phyloP scores from a whole-genome alignment of 2,888 invertebrate genomes.

The Himalopsyche japonica region DNA sequence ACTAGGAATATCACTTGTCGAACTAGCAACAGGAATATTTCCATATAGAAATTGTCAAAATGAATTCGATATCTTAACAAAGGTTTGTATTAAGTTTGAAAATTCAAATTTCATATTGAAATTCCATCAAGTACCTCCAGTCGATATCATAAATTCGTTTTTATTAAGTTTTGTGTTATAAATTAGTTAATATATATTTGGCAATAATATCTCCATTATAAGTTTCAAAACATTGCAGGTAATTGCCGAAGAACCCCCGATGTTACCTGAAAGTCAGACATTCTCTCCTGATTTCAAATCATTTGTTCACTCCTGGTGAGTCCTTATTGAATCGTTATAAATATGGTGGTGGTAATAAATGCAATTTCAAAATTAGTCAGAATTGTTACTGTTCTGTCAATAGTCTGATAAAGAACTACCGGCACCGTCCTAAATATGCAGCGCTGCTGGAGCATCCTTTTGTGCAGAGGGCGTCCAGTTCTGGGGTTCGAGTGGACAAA shows the following conservation, averaged over 20 bases:
- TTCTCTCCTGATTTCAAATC: constrained; percentile 86
- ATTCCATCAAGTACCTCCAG: too few relatives aligned
- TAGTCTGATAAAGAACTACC: constrained; percentile 93
- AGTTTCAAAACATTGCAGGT: constrained; percentile 56
- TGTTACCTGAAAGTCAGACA: constrained; percentile 73
- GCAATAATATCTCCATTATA: not conserved
- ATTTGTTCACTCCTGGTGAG: constrained; percentile 90
- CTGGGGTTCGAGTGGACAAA: constrained; percentile 73
- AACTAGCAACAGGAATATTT: constrained; percentile 94
- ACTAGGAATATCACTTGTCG: constrained; percentile 93
- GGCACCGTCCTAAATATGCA: constrained; percentile 90
- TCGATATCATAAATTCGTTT: too few relatives aligned
- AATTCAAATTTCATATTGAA: too few relatives aligned
- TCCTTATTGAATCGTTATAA: constrained; percentile 30
- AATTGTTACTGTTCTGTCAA: constrained; percentile 36
- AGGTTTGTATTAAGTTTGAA: constrained; percentile 66
- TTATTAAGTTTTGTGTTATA: too few relatives aligned
- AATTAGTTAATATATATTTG: too few relatives aligned
- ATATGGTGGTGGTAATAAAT: too few relatives aligned
- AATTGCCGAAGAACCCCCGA: constrained; percentile 86
- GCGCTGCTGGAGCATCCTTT: constrained; percentile 87
- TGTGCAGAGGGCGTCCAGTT: constrained; percentile 76
- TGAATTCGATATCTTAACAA: constrained; percentile 95
- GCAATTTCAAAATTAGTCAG: not conserved
- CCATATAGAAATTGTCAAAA: constrained; percentile 94